Percentiles rank a stretch among this genome's conserved stretches.
Evolutionary conservation across 2,797 vertebrate genomes (phyloP).

Genomic region (Sandelia bainsii): DNA sequence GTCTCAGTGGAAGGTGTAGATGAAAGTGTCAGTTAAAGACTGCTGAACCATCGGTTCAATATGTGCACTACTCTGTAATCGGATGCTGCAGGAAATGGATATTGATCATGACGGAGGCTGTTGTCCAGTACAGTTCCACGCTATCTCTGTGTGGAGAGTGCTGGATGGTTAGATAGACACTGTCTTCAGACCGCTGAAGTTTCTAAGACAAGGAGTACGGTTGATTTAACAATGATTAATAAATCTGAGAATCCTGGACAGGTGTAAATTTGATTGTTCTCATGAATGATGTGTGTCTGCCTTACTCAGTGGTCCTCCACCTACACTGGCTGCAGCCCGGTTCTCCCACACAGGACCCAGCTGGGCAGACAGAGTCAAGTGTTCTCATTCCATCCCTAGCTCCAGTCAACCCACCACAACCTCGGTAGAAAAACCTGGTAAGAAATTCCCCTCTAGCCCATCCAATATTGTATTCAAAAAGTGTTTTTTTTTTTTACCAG

Average conservation of each 20-base stretch:
- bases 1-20: slow-evolving; percentile 78
- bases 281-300: slow-evolving; percentile 33
- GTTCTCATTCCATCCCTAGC: slow-evolving; percentile 84
- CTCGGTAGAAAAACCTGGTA: slow-evolving; percentile 85
- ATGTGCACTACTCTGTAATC: slow-evolving; percentile 83
- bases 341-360: slow-evolving; percentile 92
- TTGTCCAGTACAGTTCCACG: slow-evolving; percentile 62
- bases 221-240: slow-evolving; percentile 20
- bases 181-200: slow-evolving; percentile 26
- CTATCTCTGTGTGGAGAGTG: slow-evolving; percentile 58
- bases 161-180: slow-evolving; percentile 42
- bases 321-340: slow-evolving; percentile 85
- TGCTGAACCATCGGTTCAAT: slow-evolving; percentile 85
- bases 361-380: slow-evolving; percentile 97
- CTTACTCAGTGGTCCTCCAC: slow-evolving; percentile 86
- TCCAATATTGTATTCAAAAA: slow-evolving; percentile 4
- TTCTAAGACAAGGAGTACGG: slow-evolving; percentile 15
- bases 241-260: slow-evolving; percentile 1
- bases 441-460: slow-evolving; percentile 26
- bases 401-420: slow-evolving; percentile 64
- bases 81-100: slow-evolving; percentile 85
- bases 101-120: slow-evolving; percentile 79
- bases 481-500: neutral
- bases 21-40: slow-evolving; percentile 82
- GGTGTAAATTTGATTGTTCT: slow-evolving; percentile 31